phyloP scores from a whole-genome alignment of 2,888 invertebrate species.

The Patella pellucida region DNA sequence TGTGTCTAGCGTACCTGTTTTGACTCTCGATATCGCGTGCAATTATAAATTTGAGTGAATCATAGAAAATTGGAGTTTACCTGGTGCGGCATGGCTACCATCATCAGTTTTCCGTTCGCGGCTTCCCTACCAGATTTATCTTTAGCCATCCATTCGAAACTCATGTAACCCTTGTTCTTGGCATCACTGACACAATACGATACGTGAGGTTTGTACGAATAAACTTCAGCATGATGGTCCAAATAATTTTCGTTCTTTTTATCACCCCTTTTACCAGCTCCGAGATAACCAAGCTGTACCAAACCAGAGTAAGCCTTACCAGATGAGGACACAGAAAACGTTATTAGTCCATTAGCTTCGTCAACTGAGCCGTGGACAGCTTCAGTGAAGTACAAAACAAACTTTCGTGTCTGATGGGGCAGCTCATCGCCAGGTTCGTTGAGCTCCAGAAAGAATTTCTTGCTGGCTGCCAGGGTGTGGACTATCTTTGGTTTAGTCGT shows the following conservation, averaged over 20 bases:
- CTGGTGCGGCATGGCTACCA: slow-evolving; percentile 57
- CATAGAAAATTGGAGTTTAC: slow-evolving; percentile 34
- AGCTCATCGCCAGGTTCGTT: slow-evolving; percentile 52
- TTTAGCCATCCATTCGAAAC: slow-evolving; percentile 50
- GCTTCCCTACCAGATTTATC: slow-evolving; percentile 38
- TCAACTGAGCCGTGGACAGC: slow-evolving; percentile 43
- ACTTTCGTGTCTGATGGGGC: slow-evolving; percentile 51
- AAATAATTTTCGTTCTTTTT: slow-evolving; percentile 39
- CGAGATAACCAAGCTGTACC: slow-evolving; percentile 53
- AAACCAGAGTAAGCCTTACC: slow-evolving; percentile 47
- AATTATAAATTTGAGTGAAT: too few relatives aligned
- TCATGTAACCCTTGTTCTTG: slow-evolving; percentile 40
- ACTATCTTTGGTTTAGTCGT: slow-evolving; percentile 14
- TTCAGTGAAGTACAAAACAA: slow-evolving; percentile 48
- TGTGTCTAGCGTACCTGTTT: too few relatives aligned
- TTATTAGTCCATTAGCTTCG: slow-evolving; percentile 33
- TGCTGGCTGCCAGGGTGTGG: slow-evolving; percentile 32
- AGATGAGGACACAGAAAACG: slow-evolving; percentile 43
- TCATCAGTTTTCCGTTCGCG: slow-evolving; percentile 40
- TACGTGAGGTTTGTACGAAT: slow-evolving; percentile 49
- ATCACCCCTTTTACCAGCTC: slow-evolving; percentile 48
- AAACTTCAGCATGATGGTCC: slow-evolving; percentile 47
- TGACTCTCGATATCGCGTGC: too few relatives aligned
- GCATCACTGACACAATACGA: slow-evolving; percentile 49
- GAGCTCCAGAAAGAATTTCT: slow-evolving; percentile 53